A percentile compares a stretch with the other conserved stretches of the same genome.
These are phyloP conservation scores for Leptopilina drosophilae DNA, from an alignment of 2,888 invertebrate genomes.

Conservation along the genomic window DNA sequence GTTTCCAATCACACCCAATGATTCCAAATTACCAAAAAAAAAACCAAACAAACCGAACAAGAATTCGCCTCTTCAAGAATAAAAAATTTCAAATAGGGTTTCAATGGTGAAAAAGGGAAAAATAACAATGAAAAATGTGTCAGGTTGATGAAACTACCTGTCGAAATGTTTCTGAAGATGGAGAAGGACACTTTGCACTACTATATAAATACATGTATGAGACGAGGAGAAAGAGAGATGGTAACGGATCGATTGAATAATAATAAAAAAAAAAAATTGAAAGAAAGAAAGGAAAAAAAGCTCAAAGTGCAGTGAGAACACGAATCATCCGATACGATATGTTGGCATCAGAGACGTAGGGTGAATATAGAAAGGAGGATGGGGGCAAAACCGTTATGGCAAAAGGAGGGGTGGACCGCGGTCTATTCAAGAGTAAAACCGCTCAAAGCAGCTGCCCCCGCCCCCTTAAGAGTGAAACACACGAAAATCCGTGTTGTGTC, in stretches of 20 bases:
- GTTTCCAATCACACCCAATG: too few relatives aligned
- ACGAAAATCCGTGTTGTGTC: conserved; percentile 55
- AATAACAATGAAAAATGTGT: too few relatives aligned
- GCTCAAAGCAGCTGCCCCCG: conserved; percentile 75
- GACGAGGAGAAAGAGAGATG: background rate
- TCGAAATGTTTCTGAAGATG: conserved; percentile 36
- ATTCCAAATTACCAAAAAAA: too few relatives aligned
- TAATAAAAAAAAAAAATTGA: conserved; percentile 44
- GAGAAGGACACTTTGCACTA: background rate
- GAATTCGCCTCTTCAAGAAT: too few relatives aligned
- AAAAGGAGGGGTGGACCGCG: conserved; percentile 60
- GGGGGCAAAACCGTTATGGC: conserved; percentile 47
- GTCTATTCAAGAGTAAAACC: conserved; percentile 75
- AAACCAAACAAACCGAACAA: too few relatives aligned
- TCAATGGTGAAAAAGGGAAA: too few relatives aligned
- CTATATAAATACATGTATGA: too few relatives aligned
- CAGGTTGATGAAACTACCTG: too few relatives aligned
- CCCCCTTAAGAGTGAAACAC: conserved; percentile 52
- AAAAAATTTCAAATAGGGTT: too few relatives aligned
- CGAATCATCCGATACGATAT: conserved; percentile 59
- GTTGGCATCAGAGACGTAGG: conserved; percentile 23
- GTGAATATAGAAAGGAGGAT: conserved; percentile 40
- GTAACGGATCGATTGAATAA: conserved; percentile 3
- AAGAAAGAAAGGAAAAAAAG: conserved; percentile 66
- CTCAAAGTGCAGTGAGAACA: conserved; percentile 69